Base-by-base conservation (phyloP, 2,113 vertebrate species). In the Desmodus rotundus region DNA sequence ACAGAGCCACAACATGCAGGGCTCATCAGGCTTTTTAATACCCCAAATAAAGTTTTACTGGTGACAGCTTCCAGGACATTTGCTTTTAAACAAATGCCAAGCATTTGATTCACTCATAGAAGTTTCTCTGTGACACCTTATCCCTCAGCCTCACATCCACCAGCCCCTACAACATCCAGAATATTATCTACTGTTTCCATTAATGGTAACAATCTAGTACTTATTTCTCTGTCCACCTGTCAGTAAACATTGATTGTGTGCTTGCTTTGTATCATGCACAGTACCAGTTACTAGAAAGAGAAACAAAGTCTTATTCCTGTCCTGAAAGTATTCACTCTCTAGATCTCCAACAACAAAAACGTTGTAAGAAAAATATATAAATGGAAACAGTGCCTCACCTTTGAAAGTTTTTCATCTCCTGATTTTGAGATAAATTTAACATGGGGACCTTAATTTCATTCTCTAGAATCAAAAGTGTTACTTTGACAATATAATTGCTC, bases 401-500 rank as follows among this genome's bases (percentile, higher is more conserved):
- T 5, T 31, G 38, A 83, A 82, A 92, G 16, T 36, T 68, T 93
- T 90, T 76, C 17, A 91, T 58, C 41, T 92, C 41, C 24, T 78
- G n/a, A 13, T 84, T 92, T 95, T 56, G 65, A 96, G 90, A 72
- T 13, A 89, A 77, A 95, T 15, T 91, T 70, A 93, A 87, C 47
- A 80, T 87, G n/a, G 31, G 13, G 3, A 6, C 3, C 24, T 90
- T 73, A 54, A 94, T 72, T 97, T 95, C 65, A 13, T 84, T 96
- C 14, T 89, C 63, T 89, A 26, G 16, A 50, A 78, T 93, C 16
- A 91, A 91, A 94, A 82, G 12, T n/a, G 38, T 77, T 65, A 82
- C 11, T 89, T 89, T 84, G 41, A 90, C 56, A 96, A 67, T 87
- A 43, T 84, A 93, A 96, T 97, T 90, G 36, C 52, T 87, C 16